Evolutionary conservation across 2,113 vertebrate species (phyloP).

Genomic region (Tragulus kanchil): DNA sequence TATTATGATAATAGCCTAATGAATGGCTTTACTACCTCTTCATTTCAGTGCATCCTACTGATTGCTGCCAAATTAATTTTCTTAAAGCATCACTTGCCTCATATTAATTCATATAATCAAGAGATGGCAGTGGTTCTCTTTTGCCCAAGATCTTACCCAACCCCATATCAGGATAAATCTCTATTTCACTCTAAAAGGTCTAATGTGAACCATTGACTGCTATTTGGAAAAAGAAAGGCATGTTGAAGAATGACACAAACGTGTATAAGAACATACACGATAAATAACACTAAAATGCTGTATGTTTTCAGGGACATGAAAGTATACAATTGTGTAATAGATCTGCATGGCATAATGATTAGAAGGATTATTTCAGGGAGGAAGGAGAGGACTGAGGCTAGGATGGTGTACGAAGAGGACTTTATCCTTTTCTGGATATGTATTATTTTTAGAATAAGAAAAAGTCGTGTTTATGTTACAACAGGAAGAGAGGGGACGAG

Average conservation of each 20-base stretch:
- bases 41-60: not conserved
- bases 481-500: not conserved
- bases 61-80: slow-evolving; percentile 74
- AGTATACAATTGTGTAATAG: not conserved
- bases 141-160: not conserved
- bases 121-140: slow-evolving; percentile 38
- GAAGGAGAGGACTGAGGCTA: not conserved
- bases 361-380: not conserved
- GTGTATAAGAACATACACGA: not conserved
- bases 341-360: not conserved
- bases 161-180: not conserved
- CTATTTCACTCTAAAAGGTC: not conserved
- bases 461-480: not conserved
- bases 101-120: slow-evolving; percentile 59
- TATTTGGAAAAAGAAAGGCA: not conserved
- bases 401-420: not conserved
- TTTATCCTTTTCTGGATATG: not conserved
- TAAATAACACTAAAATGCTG: not conserved
- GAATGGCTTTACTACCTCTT: slow-evolving; percentile 27
- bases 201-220: not conserved
- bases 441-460: slow-evolving; percentile 5
- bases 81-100: slow-evolving; percentile 58
- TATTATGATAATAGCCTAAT: slow-evolving; percentile 40
- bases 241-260: not conserved
- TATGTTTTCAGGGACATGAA: not conserved